Conservation (phyloP, 2,113 vertebrate genomes). For the Puffinus mauretanicus region DNA sequence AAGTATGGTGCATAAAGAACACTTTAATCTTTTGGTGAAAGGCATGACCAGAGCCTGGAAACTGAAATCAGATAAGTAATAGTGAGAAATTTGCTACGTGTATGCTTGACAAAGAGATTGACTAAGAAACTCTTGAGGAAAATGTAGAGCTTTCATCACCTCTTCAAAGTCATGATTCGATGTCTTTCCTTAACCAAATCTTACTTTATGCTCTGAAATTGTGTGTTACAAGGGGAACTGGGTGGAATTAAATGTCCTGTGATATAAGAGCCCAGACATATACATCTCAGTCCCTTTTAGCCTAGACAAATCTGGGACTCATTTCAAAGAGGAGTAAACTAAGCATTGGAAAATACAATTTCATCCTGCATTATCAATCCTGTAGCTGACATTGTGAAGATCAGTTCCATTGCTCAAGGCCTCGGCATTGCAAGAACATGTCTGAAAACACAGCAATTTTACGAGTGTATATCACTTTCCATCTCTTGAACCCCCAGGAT, state of each 20-base stretch:
- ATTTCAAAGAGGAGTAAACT: conserved; percentile 31
- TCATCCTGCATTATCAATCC: conserved; percentile 13
- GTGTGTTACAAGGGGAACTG: background rate
- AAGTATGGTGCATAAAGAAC: background rate
- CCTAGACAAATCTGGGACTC: background rate
- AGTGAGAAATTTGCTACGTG: background rate
- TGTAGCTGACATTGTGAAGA: background rate
- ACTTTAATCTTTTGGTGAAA: background rate
- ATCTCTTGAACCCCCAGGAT: background rate
- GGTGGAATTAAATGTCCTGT: background rate
- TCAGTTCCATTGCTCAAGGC: background rate
- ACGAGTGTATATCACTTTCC: background rate
- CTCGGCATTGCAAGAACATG: background rate
- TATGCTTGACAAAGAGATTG: background rate
- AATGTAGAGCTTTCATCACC: background rate
- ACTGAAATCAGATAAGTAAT: background rate
- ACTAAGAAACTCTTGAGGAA: background rate
- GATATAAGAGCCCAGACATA: background rate
- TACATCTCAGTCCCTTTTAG: background rate
- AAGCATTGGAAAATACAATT: conserved; percentile 12
- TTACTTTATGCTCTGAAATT: background rate
- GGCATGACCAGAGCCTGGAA: background rate
- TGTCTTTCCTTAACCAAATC: background rate
- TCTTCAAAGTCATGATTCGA: background rate
- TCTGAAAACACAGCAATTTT: background rate